Evolutionary conservation across 2,797 vertebrate genomes (phyloP), one percentile per base, ranked within the genome.

Genomic region (Luscinia megarhynchos): DNA sequence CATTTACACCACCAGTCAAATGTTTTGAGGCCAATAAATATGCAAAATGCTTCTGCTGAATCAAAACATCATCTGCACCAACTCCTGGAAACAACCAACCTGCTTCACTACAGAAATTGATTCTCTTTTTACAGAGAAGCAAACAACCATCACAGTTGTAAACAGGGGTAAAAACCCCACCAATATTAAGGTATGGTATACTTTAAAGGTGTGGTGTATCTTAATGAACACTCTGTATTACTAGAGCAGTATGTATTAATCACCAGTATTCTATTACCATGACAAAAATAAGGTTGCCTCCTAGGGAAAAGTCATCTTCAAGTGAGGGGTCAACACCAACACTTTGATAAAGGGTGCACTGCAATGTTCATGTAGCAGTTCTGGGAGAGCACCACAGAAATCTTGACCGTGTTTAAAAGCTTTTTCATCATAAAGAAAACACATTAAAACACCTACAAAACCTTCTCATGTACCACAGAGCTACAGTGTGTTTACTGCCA

Each of bases 381-480:
- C 55, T 22, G 6, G 5, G 9, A 68, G 5, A 10, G 21, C 23
- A 48, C 20, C 46, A 57, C 1, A 53, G 41, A 73, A 73, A 57
- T 10, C 15, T 0, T 40, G 19, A n/a, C 22, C 7, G 6, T 2
- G 5, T 10, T 48, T 50, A 22, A 58, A 27, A 87, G 12, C 8
- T 84, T 54, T 46, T 66, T 19, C 63, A 46, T 45, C 57, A 21
- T 13, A 62, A 62, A 70, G 10, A 78, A 90, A 69, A 26, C 11
- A 36, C 6, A 26, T 15, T 38, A 6, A 13, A 51, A 82, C 32
- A 32, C 12, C 30, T 64, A 2, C 10, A 5, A 83, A 89, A 62
- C 5, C 10, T 67, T 34, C 17, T 1, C 1, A 1, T 0, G 9
- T 51, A 54, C n/a, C 21, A 51, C 1, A 70, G 15, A 58, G 13